These are phyloP conservation scores for Noctua fimbriata DNA, from an alignment of 2,888 invertebrate genomes.

Conservation along the genomic window DNA sequence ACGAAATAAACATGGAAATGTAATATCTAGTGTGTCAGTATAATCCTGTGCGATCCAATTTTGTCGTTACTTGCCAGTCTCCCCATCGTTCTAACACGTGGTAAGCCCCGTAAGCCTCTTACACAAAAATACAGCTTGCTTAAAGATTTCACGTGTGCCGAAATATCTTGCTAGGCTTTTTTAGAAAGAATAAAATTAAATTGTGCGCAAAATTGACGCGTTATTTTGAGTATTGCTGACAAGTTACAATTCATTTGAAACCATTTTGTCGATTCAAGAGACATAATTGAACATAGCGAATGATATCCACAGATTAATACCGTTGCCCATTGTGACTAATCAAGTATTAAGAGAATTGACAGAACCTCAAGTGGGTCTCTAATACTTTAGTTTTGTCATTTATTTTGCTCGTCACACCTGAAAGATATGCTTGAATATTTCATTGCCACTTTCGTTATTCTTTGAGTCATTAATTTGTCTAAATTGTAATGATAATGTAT, in stretches of 20 bases:
- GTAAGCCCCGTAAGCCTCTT: conserved; percentile 63
- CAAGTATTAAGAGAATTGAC: too few relatives aligned
- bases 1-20: conserved; percentile 39
- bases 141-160: conserved; percentile 52
- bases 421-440: too few relatives aligned
- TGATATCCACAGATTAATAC: background rate
- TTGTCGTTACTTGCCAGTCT: conserved; percentile 50
- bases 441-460: too few relatives aligned
- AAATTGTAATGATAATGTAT: background rate
- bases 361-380: too few relatives aligned
- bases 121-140: conserved; percentile 58
- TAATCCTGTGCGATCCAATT: conserved; percentile 66
- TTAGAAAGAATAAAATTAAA: too few relatives aligned
- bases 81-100: conserved; percentile 44
- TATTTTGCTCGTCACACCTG: too few relatives aligned
- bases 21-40: conserved; percentile 51
- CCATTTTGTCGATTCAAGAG: background rate
- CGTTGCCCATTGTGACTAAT: background rate
- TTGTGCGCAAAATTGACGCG: conserved; percentile 1
- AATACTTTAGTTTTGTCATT: too few relatives aligned
- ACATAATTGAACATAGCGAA: background rate
- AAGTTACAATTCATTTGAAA: background rate
- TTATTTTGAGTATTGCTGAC: background rate
- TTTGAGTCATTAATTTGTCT: background rate
- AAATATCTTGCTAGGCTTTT: conserved; percentile 28